Base-by-base conservation (phyloP, 2,113 vertebrate species). In the Sinocyclocheilus rhinocerous region DNA sequence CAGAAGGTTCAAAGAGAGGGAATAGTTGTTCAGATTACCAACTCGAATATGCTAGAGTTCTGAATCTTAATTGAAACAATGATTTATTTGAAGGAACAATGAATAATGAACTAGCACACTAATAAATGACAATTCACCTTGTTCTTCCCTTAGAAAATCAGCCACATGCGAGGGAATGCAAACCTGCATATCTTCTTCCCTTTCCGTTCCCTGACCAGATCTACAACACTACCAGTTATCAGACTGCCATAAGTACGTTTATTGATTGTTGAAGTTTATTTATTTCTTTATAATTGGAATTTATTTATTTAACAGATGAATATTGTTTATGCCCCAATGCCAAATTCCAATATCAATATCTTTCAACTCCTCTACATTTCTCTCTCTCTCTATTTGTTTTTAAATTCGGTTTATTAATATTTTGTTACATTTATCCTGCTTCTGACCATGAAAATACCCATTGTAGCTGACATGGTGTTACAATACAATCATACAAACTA, bases 121-220 rank as follows among this genome's bases (percentile, higher is more conserved):
- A 50, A 48, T 11, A 26, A 76, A 57, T 79, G 8, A 0, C 10
- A 55, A 15, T 72, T 67, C 81, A 57, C 77, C 22, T 88, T 69
- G 88, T 65, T 63, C 36, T 92, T 91, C 89, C 26, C 63, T 45
- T 87, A 99, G 97, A 94, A 78, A 97, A 97, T 88, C 97, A 98
- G 88, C 95, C 96, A 16, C 90, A 95, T 42, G 93, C 93, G 2
- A 99, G 99, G 92, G 93, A 94, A 0, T 99, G 98, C 82, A 94
- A 92, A 3, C 98, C 96, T 0, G 95, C 97, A 80, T 99, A 98
- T 92, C 94, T 99, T 85, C 97, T 96, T 1, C 97, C 98, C 0
- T 99, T 98, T 91, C 98, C 98, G 1, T 90, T 96, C 85, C 92
- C 95, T 87, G 91, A 90, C 13, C 95, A 95, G 85, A 93, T 92